Conservation (phyloP, 2,888 invertebrate species). For the Drymonia ruficornis region DNA sequence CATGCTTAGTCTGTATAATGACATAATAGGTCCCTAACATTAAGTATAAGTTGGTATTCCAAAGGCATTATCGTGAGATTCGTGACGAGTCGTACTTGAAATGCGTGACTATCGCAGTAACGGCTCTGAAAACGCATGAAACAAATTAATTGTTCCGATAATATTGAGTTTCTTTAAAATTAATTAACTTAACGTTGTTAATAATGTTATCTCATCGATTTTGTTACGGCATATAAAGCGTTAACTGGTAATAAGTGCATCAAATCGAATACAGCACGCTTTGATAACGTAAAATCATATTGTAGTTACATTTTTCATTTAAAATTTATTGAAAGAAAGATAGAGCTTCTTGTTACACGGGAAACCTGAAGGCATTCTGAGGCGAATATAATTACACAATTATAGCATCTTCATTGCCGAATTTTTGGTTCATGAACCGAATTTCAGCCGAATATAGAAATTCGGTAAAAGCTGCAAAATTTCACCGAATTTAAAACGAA, state of each 20-base stretch:
- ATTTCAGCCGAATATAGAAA: too few species aligned
- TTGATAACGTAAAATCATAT: neutral
- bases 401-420: too few species aligned
- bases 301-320: neutral
- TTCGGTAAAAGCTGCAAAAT: too few species aligned
- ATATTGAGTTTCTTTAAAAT: neutral
- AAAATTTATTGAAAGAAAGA: neutral
- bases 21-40: too few species aligned
- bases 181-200: neutral
- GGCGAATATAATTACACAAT: too few species aligned
- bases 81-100: constrained; percentile 7
- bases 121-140: neutral
- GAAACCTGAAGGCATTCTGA: too few species aligned
- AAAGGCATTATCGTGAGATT: constrained; percentile 3
- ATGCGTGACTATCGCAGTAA: constrained; percentile 15
- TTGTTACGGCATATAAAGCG: neutral
- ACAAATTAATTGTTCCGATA: neutral
- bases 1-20: constrained; percentile 5
- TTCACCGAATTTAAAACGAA: too few species aligned
- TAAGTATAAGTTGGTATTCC: neutral
- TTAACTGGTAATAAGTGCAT: neutral
- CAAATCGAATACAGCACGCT: neutral
- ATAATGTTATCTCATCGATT: neutral
- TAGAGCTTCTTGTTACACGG: too few species aligned
- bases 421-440: too few species aligned